phyloP scores from a whole-genome alignment of 2,797 vertebrate species.

The Lithobates sylvaticus region DNA sequence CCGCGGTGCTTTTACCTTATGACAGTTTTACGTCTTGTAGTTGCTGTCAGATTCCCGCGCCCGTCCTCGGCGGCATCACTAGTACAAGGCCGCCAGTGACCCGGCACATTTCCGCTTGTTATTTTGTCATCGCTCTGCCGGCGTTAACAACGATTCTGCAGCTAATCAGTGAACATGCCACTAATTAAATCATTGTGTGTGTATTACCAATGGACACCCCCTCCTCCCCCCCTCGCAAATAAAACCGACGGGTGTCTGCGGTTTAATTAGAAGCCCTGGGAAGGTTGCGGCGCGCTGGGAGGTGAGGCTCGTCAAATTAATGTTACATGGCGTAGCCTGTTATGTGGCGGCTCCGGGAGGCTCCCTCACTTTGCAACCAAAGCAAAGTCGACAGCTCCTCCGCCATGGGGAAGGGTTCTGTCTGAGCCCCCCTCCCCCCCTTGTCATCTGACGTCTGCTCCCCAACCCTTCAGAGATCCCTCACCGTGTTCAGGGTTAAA shows the following conservation, averaged over 20 bases:
- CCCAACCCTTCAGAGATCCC: slow-evolving; percentile 16
- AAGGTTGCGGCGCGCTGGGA: slow-evolving; percentile 61
- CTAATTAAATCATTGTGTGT: slow-evolving; percentile 63
- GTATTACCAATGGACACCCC: slow-evolving; percentile 55
- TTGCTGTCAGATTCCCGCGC: slow-evolving; percentile 37
- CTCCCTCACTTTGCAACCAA: slow-evolving; percentile 57
- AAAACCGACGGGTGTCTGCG: slow-evolving; percentile 60
- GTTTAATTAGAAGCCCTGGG: slow-evolving; percentile 61
- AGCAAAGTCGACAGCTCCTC: slow-evolving; percentile 57
- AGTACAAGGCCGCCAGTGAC: slow-evolving; percentile 56
- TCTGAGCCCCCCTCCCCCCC: slow-evolving; percentile 10
- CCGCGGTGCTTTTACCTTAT: not conserved
- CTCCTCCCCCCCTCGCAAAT: slow-evolving; percentile 48
- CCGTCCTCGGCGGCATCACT: slow-evolving; percentile 30
- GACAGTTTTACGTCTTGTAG: slow-evolving; percentile 21
- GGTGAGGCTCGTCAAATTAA: slow-evolving; percentile 63
- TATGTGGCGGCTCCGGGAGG: slow-evolving; percentile 54
- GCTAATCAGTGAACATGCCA: slow-evolving; percentile 59
- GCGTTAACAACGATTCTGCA: slow-evolving; percentile 28
- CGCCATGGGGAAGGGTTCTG: slow-evolving; percentile 35
- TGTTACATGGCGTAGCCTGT: slow-evolving; percentile 62
- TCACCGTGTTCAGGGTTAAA: slow-evolving; percentile 30
- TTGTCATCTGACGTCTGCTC: slow-evolving; percentile 33
- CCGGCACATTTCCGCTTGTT: slow-evolving; percentile 60
- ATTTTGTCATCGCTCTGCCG: slow-evolving; percentile 50